Conservation (phyloP, 2,797 vertebrate species). For the Thripadectes ignobilis region DNA sequence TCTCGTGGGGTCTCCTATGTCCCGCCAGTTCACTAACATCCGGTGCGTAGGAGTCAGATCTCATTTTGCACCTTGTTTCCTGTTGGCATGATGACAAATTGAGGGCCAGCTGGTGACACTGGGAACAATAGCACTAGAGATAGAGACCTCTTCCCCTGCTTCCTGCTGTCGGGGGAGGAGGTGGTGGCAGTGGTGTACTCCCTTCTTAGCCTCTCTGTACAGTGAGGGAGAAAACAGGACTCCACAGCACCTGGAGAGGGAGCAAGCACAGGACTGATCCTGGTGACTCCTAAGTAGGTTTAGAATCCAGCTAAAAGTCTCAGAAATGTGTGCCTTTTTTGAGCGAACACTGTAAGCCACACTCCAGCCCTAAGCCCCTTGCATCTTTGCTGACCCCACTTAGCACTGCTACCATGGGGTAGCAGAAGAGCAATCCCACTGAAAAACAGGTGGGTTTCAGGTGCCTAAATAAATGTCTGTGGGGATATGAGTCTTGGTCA, state of each 20-base stretch:
- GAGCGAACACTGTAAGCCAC: neutral
- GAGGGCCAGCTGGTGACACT: slow-evolving; percentile 9
- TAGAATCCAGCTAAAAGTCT: neutral
- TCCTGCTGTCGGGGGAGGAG: neutral
- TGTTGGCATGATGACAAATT: neutral
- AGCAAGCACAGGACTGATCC: neutral
- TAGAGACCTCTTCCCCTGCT: slow-evolving; percentile 14
- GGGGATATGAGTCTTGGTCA: neutral
- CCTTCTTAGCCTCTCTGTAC: neutral
- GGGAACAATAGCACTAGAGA: slow-evolving; percentile 48
- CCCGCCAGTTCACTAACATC: neutral
- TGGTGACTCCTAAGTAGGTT: neutral
- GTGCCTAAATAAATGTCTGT: neutral
- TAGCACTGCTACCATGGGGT: neutral
- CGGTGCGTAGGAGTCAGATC: neutral
- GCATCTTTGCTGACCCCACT: neutral
- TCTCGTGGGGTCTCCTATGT: neutral
- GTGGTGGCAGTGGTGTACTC: neutral
- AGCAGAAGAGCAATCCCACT: neutral
- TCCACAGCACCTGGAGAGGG: neutral
- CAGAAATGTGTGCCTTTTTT: neutral
- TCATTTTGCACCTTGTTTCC: slow-evolving; percentile 45
- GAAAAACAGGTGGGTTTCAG: neutral
- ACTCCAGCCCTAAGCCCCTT: neutral
- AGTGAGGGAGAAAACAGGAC: neutral